Evolutionary conservation across 2,797 vertebrate genomes (phyloP), one percentile per base, ranked within the genome.

Genomic region (Adrianichthys oophorus): DNA sequence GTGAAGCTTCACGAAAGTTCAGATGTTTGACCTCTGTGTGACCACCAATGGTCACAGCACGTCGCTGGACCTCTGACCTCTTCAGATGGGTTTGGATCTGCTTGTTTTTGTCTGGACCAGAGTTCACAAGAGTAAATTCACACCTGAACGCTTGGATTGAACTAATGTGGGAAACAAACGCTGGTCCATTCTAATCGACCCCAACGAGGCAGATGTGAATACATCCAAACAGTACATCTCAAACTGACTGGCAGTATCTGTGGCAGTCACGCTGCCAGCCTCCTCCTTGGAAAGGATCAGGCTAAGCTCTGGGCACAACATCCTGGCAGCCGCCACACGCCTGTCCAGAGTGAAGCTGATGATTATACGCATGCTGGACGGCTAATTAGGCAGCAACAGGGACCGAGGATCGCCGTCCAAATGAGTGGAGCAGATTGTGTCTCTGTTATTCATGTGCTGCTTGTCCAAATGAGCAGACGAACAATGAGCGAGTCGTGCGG

Each of bases 321-420:
- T 54, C 62, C 74, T 80, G 82, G 74, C 78, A 76, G 50, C 23
- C 44, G 3, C 1, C 50, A 29, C 52, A 52, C 59, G 71, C 74
- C 46, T 14, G 68, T 76, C 76, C 65, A 15, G 73, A 69, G 62
- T 61, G 68, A 62, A 75, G 16, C 70, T 48, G 70, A 16, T 15
- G 52, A 60, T 76, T 69, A 80, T 76, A 62, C 52, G 55, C 59
- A 10, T 66, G 7, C 77, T 64, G 69, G 52, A 69, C 76, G 57
- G 56, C 65, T 84, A 82, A 83, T 87, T 85, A 85, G 62, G 66
- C 76, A 70, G 82, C 83, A 83, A 82, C 70, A 69, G 77, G 24
- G 5, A 65, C 70, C 4, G 66, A 58, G 66, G 32, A 44, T 47
- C 10, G 41, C 19, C 0, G 59, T 54, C 46, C 58, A 59, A 43